Percentiles rank a stretch among this genome's conserved stretches.
Evolutionary conservation across 2,888 invertebrate genomes (phyloP).

Genomic region (Cacoxenus indagator): DNA sequence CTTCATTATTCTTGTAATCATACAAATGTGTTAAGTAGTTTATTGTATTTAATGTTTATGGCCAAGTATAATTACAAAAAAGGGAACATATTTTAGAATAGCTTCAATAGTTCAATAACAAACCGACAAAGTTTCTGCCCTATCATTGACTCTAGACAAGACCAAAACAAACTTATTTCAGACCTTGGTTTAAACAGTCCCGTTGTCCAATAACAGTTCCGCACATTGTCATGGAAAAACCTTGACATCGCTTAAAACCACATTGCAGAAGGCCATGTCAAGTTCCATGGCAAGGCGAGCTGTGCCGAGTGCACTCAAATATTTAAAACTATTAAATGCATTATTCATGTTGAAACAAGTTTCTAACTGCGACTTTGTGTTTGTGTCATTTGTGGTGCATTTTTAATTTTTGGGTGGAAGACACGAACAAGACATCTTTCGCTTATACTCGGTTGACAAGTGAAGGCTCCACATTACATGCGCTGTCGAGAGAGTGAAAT

Average conservation of each 20-base stretch:
- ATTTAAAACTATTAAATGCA: conserved; percentile 47
- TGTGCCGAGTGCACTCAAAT: conserved; percentile 31
- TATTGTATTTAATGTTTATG: no score
- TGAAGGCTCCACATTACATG: no score
- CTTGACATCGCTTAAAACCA: conserved; percentile 13
- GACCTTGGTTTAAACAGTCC: neutral
- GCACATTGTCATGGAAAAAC: neutral
- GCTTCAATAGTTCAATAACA: neutral
- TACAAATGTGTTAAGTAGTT: no score
- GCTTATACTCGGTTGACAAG: no score
- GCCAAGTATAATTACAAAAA: no score
- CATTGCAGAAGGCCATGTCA: conserved; percentile 45
- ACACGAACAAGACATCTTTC: no score
- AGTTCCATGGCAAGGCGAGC: conserved; percentile 40
- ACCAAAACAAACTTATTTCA: neutral
- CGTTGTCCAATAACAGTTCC: neutral
- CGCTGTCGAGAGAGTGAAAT: no score
- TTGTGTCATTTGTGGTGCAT: neutral
- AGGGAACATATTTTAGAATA: no score
- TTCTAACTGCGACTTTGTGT: neutral
- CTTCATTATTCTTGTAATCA: no score
- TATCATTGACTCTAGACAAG: neutral
- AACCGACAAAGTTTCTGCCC: neutral
- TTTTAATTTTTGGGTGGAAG: no score
- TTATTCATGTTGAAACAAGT: conserved; percentile 40